Evolutionary conservation across 2,113 vertebrate genomes (phyloP), one percentile per base, ranked within the genome.

Genomic region (Etheostoma spectabile): DNA sequence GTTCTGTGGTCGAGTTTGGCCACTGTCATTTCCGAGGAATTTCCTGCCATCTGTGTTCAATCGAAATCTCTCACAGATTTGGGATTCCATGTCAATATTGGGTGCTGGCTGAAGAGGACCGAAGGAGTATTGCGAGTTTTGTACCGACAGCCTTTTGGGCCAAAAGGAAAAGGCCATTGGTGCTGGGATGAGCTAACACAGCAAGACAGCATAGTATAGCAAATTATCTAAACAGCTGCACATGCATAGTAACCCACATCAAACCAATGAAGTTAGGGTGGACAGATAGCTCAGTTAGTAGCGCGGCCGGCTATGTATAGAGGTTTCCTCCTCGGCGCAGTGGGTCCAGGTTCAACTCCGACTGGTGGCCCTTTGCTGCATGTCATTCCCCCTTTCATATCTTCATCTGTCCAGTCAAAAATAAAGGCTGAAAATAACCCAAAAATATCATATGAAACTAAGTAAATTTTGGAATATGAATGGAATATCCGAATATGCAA

Each of bases 11-110:
- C 95, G 93, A 95, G 94, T 96, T 97, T 96, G 96, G 95, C 96
- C 96, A 96, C 95, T 98, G 97, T 97, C 96, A 98, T 98, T 98
- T 97, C 95, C 93, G 94, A 97, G 96, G 97, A 97, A 98, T 98
- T 97, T 98, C 97, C 98, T 97, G 96, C 96, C 97, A 98, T 99
- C 97, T 99, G 97, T 88, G 0, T 97, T 96, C 96, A 98, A 97
- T 98, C 96, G 95, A 95, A 97, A 97, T 96, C 96, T 96, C 96
- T 97, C 96, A 96, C 96, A 97, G 96, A 97, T 97, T 96, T 95
- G 93, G 92, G 95, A 94, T 95, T 96, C 96, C 96, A 97, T 97
- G 96, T 97, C 98, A 98, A 98, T 97, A 97, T 95, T 96, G 95
- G 95, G 94, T 95, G 95, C 95, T 95, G 96, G 96, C 95, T 96